A percentile compares a stretch with the other conserved stretches of the same genome.
These are phyloP conservation scores for Heterodera carotae DNA, from an alignment of 1,140 invertebrate genomes.

Conservation along the genomic window DNA sequence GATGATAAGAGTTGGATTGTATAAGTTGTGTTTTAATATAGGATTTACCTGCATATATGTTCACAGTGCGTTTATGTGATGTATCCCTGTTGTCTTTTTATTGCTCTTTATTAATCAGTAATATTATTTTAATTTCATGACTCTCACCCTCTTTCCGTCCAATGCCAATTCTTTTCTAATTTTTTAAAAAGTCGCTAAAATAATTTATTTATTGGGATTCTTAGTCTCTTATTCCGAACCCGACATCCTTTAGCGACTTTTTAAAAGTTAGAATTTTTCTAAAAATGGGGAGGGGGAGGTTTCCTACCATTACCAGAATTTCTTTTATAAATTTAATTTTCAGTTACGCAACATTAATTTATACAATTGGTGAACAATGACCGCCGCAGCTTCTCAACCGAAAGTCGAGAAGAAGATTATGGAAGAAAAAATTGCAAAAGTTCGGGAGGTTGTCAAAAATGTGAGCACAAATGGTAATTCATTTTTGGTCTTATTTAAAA, in stretches of 20 bases:
- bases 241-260: no score
- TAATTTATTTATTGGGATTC: neutral
- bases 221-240: no score
- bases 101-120: no score
- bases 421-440: constrained; percentile 57
- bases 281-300: no score
- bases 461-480: constrained; percentile 53
- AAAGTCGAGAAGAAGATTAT: constrained; percentile 59
- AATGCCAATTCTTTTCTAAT: neutral
- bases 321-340: neutral
- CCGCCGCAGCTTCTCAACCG: constrained; percentile 1
- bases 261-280: no score
- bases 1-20: neutral
- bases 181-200: neutral
- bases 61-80: neutral
- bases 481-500: no score
- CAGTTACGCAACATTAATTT: neutral
- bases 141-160: neutral
- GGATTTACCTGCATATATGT: no score
- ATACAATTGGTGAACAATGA: neutral
- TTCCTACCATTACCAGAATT: no score
- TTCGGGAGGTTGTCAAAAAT: constrained; percentile 57
- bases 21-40: neutral
- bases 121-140: no score
- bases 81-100: neutral